Evolutionary conservation across 35 echinoderm and acorn worm species (phyloP), one percentile per base, ranked within the genome.

Genomic region (Holothuria glaberrima): DNA sequence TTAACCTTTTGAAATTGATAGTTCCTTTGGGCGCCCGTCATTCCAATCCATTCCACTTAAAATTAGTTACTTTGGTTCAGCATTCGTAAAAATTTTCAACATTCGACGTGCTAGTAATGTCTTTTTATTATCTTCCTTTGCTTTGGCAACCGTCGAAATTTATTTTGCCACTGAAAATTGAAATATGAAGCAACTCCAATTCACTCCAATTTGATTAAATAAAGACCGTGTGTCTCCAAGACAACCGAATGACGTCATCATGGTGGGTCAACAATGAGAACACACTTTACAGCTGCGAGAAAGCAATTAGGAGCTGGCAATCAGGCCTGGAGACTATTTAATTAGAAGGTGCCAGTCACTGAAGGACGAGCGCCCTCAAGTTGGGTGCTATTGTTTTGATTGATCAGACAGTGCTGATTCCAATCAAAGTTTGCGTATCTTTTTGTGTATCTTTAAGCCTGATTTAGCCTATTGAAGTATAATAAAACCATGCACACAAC

Each of bases 261-360:
- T 77, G 73, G 48, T 77, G 73, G 73, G 73, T 77, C 73, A 77
- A 77, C 73, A 77, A 77, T 77, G 73, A 77, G 22, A 77, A 48
- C 41, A 77, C 73, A 77, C 73, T 77, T 54, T 48, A 77, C 73
- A 77, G 73, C 73, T 77, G 41, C 24, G 73, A 48, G 73, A 27
- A 48, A 77, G 73, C 73, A 77, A 77, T 77, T 77, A 20, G 73
- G 48, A 77, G 38, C 73, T 48, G 21, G 73, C 73, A 77, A 77
- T 77, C 48, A 48, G 73, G 48, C 48, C 19, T 21, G 33, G 22
- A 14, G 24, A 22, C 30, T 48, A 48, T 48, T 77, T 77, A 77
- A 77, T 77, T 77, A 77, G 26, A 48, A 20, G 29, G 20, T 28
- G 68, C 12, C 18, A 71, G n/a, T 26, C 64, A 54, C 50, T 54